Evolutionary conservation across 2,113 vertebrate genomes (phyloP).

Genomic region (Antennarius striatus): DNA sequence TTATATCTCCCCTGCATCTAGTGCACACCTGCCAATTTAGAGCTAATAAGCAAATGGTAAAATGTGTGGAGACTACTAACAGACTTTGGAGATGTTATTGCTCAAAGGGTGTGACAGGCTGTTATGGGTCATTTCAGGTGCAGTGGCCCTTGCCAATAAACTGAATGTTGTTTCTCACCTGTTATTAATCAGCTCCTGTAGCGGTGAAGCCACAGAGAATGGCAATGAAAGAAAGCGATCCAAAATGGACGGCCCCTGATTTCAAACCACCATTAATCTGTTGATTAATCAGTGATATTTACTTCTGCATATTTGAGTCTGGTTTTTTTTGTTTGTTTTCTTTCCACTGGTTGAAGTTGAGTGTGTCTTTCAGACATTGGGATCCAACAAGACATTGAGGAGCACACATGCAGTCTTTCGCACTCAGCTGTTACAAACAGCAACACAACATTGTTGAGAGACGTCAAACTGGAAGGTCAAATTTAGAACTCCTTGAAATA

Average conservation of each 20-base stretch:
- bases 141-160: conserved; percentile 10
- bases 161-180: conserved; percentile 31
- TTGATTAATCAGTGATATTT: not conserved
- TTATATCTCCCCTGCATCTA: conserved; percentile 19
- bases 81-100: conserved; percentile 2
- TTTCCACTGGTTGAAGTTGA: too few relatives aligned
- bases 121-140: conserved; percentile 32
- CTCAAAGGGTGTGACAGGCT: conserved; percentile 30
- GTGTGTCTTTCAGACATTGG: too few relatives aligned
- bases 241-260: not conserved
- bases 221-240: not conserved
- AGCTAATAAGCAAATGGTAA: conserved; percentile 43
- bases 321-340: too few relatives aligned
- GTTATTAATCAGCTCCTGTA: conserved; percentile 10
- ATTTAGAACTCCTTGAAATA: conserved; percentile 10
- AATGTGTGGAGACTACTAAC: conserved; percentile 15
- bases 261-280: not conserved
- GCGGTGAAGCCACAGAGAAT: conserved; percentile 8
- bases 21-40: conserved; percentile 24
- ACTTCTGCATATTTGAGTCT: too few relatives aligned
- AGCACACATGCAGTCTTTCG: conserved; percentile 1
- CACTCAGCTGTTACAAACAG: not conserved
- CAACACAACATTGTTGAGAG: conserved; percentile 7
- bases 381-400: too few relatives aligned
- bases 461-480: conserved; percentile 14